Percentiles rank a stretch among this genome's conserved stretches.
Evolutionary conservation across 2,113 vertebrate genomes (phyloP).

Genomic region (Myotis davidii): DNA sequence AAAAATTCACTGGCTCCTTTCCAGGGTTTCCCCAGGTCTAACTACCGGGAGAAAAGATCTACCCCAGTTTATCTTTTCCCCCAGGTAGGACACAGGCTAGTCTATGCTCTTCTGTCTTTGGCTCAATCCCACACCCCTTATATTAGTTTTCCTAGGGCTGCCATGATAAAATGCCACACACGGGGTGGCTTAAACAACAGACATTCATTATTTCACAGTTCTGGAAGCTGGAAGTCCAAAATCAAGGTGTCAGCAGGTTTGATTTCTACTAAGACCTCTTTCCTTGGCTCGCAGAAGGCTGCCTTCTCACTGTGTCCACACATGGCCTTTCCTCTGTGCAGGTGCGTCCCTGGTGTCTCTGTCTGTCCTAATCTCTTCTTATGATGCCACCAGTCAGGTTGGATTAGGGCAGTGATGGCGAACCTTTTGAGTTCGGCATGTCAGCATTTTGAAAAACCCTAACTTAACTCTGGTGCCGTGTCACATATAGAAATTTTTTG

Average conservation of each 20-base stretch:
- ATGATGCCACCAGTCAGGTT: not conserved
- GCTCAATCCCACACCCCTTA: not conserved
- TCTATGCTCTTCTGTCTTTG: not conserved
- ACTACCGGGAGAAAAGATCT: not conserved
- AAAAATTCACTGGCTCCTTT: not conserved
- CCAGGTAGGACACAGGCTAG: not conserved
- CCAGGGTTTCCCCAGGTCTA: not conserved
- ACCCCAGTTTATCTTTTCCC: not conserved
- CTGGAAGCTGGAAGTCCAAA: not conserved
- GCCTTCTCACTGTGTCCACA: accelerated
- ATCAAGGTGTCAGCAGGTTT: not conserved
- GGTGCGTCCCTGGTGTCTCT: not conserved
- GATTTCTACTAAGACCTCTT: not conserved
- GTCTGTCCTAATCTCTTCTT: not conserved
- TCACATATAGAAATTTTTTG: too few relatives aligned
- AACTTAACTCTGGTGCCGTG: too few relatives aligned
- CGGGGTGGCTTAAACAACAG: not conserved
- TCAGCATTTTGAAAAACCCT: too few relatives aligned
- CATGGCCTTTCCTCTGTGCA: accelerated
- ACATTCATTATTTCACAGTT: not conserved
- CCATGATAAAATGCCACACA: not conserved
- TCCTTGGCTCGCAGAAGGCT: not conserved
- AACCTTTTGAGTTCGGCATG: too few relatives aligned
- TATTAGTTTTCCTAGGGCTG: not conserved
- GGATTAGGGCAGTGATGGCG: too few relatives aligned